These are phyloP conservation scores for Erpobdella octoculata DNA, from an alignment of 2,888 invertebrate species.

Conservation along the genomic window DNA sequence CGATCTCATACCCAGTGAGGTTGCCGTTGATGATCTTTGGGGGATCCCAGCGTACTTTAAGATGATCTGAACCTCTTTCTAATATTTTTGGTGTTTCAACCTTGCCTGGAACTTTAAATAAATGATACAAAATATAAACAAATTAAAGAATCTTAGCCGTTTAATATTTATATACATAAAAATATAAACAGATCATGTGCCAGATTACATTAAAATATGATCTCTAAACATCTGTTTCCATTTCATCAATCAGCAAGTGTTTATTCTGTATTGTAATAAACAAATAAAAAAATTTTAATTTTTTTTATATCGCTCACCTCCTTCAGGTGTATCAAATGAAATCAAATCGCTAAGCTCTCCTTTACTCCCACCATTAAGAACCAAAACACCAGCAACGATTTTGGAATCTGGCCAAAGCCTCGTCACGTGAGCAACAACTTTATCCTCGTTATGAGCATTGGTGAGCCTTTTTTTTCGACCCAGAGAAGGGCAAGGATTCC, in stretches of 20 bases:
- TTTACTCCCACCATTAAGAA: conserved; percentile 29
- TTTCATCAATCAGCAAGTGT: too few species aligned
- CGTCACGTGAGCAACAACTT: conserved; percentile 33
- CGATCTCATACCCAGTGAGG: conserved; percentile 81
- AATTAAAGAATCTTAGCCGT: neutral
- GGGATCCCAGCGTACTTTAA: conserved; percentile 68
- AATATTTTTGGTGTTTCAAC: conserved; percentile 34
- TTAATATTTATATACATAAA: neutral
- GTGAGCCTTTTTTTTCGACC: neutral
- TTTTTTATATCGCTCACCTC: conserved; percentile 37
- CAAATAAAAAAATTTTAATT: too few species aligned
- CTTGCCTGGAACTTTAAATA: conserved; percentile 30
- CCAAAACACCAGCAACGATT: conserved; percentile 72
- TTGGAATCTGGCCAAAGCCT: conserved; percentile 50
- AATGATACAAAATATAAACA: neutral
- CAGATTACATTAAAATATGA: neutral
- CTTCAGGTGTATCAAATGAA: conserved; percentile 49
- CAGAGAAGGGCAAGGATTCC: conserved; percentile 27
- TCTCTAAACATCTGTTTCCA: too few species aligned
- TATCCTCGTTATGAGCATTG: neutral
- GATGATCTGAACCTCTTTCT: conserved; percentile 44
- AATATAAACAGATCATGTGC: neutral
- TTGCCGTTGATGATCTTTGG: conserved; percentile 85
- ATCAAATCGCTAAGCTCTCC: conserved; percentile 63
- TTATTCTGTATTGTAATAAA: too few species aligned